Conservation (phyloP, 2,888 invertebrate genomes). For the Ischnura elegans region DNA sequence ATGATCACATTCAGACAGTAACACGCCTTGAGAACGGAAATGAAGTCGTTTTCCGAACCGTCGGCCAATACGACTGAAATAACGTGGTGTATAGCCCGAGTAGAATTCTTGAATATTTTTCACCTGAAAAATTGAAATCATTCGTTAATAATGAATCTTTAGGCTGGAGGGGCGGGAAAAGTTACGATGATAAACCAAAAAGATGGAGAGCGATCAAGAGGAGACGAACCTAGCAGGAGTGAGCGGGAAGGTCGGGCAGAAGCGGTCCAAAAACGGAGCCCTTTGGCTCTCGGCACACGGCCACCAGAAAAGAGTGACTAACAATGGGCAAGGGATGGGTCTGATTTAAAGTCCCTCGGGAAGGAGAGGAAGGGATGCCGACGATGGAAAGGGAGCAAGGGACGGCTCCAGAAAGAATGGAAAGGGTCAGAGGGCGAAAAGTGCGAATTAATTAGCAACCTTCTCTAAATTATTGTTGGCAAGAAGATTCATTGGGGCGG, state of each 20-base stretch:
- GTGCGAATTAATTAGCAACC: constrained; percentile 66
- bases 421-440: neutral
- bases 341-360: constrained; percentile 43
- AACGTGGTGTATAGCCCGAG: no score
- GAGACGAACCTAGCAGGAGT: neutral
- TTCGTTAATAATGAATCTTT: no score
- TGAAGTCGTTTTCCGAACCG: no score
- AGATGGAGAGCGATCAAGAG: neutral
- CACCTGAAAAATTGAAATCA: no score
- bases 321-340: constrained; percentile 13
- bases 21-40: no score
- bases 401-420: neutral
- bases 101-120: no score
- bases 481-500: constrained; percentile 55
- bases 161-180: no score
- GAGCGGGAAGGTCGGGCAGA: neutral
- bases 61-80: no score
- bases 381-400: no score
- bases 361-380: neutral
- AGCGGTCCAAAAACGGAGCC: neutral
- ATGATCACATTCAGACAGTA: no score
- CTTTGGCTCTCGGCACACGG: neutral
- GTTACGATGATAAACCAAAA: no score
- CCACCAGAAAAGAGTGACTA: neutral
- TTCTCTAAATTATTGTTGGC: constrained; percentile 64